Percentiles rank a stretch among this genome's conserved stretches.
These are phyloP conservation scores for Acronicta leporina DNA, from an alignment of 2,888 invertebrate genomes.

Conservation along the genomic window DNA sequence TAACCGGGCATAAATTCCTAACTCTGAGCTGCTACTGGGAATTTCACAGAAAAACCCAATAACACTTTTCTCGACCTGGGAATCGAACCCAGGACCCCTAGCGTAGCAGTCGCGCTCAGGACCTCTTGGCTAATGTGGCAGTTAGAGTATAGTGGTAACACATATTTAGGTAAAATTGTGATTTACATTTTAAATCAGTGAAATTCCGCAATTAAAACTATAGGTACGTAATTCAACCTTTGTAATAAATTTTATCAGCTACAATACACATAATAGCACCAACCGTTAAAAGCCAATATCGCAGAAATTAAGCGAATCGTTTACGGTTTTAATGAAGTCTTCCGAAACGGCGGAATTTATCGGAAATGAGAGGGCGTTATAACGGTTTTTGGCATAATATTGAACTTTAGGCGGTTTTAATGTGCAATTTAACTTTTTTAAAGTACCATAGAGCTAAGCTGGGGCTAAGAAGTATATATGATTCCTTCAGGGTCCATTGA, in stretches of 20 bases:
- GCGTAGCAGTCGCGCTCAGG: too few relatives aligned
- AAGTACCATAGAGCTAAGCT: constrained; percentile 46
- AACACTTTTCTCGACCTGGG: too few relatives aligned
- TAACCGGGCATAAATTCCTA: too few relatives aligned
- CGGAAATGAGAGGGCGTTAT: constrained; percentile 63
- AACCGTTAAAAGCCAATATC: constrained; percentile 60
- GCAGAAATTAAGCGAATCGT: constrained; percentile 70
- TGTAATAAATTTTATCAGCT: neutral
- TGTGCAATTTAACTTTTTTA: constrained; percentile 70
- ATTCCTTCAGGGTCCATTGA: constrained; percentile 25
- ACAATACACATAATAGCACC: constrained; percentile 33
- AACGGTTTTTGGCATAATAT: constrained; percentile 61
- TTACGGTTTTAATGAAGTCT: constrained; percentile 73
- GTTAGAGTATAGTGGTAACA: too few relatives aligned
- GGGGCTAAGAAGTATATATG: constrained; percentile 28
- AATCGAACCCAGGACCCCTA: too few relatives aligned
- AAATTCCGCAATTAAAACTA: too few relatives aligned
- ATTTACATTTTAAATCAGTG: too few relatives aligned
- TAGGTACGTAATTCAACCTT: too few relatives aligned
- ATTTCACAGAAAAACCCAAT: too few relatives aligned
- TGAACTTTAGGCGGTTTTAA: constrained; percentile 66
- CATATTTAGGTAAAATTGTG: too few relatives aligned
- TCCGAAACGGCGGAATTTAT: constrained; percentile 71
- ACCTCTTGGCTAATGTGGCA: too few relatives aligned
- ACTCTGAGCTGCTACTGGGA: too few relatives aligned